Percentiles rank a stretch among this genome's conserved stretches.
These are phyloP conservation scores for Copidosoma aretas DNA, from an alignment of 2,888 invertebrate species.

Conservation along the genomic window DNA sequence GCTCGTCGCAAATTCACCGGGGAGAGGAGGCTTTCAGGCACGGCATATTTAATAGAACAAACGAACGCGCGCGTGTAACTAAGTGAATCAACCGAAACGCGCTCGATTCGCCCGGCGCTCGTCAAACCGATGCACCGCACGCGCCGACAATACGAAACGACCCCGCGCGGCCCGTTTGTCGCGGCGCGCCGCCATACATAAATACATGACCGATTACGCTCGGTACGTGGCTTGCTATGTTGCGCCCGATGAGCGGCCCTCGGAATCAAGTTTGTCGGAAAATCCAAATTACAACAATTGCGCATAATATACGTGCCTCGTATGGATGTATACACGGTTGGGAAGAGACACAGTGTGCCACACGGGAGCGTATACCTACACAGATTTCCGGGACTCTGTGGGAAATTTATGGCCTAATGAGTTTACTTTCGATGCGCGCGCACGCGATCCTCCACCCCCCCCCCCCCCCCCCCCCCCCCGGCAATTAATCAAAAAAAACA, in stretches of 20 bases:
- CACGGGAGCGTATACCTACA: neutral
- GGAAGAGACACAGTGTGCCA: neutral
- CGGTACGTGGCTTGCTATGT: slow-evolving; percentile 22
- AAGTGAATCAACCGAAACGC: too few species aligned
- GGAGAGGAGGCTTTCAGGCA: too few species aligned
- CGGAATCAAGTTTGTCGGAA: slow-evolving; percentile 33
- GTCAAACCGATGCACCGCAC: neutral
- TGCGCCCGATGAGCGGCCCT: slow-evolving; percentile 8
- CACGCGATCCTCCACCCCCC: slow-evolving; percentile 10
- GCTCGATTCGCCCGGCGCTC: neutral
- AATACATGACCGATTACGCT: neutral
- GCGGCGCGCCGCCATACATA: neutral
- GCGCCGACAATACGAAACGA: neutral
- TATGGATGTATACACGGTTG: neutral
- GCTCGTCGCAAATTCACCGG: too few species aligned
- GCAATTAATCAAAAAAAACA: slow-evolving; percentile 36
- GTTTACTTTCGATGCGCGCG: slow-evolving; percentile 12
- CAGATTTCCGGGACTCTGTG: slow-evolving; percentile 18
- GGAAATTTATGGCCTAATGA: slow-evolving; percentile 38
- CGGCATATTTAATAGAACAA: too few species aligned
- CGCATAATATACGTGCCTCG: too few species aligned
- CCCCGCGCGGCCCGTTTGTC: neutral
- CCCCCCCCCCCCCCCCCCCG: slow-evolving; percentile 4
- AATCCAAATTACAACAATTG: slow-evolving; percentile 32
- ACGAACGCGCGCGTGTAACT: too few species aligned